Evolutionary conservation across 2,888 invertebrate species (phyloP).

Genomic region (Phytoseiulus persimilis): DNA sequence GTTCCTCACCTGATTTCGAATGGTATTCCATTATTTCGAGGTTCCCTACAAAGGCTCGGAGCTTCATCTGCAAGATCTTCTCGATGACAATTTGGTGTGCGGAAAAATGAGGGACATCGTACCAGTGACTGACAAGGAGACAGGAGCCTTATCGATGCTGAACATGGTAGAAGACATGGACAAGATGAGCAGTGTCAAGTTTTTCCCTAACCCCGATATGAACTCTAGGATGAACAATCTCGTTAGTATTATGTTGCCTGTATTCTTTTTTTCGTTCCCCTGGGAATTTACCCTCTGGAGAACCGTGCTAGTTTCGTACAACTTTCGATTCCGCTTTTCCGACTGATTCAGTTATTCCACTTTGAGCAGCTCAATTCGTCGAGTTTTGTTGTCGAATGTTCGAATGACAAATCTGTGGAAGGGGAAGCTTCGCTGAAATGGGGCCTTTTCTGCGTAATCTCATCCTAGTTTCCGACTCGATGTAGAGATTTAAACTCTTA

Average conservation of each 20-base stretch:
- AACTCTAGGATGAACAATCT: constrained; percentile 36
- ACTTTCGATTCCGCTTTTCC: too few relatives aligned
- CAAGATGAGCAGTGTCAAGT: constrained; percentile 20
- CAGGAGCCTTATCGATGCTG: constrained; percentile 8
- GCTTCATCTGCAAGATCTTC: constrained; percentile 11
- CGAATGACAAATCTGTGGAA: too few relatives aligned
- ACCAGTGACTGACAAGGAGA: constrained; percentile 25
- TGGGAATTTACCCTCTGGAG: too few relatives aligned
- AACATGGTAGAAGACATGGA: constrained; percentile 38
- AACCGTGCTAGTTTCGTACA: too few relatives aligned
- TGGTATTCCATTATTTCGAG: not conserved
- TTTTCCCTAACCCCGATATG: constrained; percentile 25
- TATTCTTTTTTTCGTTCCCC: not conserved
- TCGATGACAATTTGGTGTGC: constrained; percentile 20
- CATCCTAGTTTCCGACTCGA: too few relatives aligned
- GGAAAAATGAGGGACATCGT: constrained; percentile 21
- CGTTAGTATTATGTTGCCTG: not conserved
- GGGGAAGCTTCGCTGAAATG: too few relatives aligned
- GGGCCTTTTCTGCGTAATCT: too few relatives aligned
- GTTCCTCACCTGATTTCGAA: not conserved
- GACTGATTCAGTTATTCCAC: too few relatives aligned
- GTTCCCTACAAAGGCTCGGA: constrained; percentile 20
- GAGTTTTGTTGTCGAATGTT: too few relatives aligned
- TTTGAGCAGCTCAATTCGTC: too few relatives aligned
- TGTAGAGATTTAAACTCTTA: too few relatives aligned